phyloP scores from a whole-genome alignment of 64 coral and sea anemone species.

The Acropora tenuis region DNA sequence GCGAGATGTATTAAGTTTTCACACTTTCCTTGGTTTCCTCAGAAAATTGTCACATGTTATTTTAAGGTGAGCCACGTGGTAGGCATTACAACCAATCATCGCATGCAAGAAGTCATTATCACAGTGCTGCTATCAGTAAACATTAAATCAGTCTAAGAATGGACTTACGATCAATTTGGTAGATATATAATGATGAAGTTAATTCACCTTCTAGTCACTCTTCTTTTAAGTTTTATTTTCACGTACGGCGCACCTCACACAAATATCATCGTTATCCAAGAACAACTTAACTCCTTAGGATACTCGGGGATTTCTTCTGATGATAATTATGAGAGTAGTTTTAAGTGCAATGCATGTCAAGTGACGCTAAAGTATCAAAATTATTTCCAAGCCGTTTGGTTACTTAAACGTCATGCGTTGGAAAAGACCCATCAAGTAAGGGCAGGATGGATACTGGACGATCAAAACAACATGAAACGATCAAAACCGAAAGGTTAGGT shows the following conservation, averaged over 20 bases:
- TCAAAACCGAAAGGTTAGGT: constrained; percentile 34
- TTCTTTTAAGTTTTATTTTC: not conserved
- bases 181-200: not conserved
- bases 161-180: not conserved
- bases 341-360: constrained; percentile 14
- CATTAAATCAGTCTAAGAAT: not conserved
- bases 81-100: not conserved
- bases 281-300: not conserved
- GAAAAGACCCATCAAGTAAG: not conserved
- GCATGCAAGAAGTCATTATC: not conserved
- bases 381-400: constrained; percentile 36
- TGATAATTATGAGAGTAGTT: constrained; percentile 16
- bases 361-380: constrained; percentile 24
- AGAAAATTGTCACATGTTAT: too few relatives aligned
- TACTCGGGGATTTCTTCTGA: not conserved
- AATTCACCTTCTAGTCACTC: constrained; percentile 7
- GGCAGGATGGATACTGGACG: constrained; percentile 16
- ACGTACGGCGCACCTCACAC: too few relatives aligned
- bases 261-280: too few relatives aligned
- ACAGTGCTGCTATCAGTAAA: not conserved
- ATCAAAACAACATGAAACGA: constrained; percentile 26
- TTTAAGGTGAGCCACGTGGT: too few relatives aligned
- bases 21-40: too few relatives aligned
- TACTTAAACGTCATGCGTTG: not conserved
- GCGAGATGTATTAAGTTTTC: not conserved